Conservation (phyloP, 2,888 invertebrate genomes). For the Drosophila subquinaria region DNA sequence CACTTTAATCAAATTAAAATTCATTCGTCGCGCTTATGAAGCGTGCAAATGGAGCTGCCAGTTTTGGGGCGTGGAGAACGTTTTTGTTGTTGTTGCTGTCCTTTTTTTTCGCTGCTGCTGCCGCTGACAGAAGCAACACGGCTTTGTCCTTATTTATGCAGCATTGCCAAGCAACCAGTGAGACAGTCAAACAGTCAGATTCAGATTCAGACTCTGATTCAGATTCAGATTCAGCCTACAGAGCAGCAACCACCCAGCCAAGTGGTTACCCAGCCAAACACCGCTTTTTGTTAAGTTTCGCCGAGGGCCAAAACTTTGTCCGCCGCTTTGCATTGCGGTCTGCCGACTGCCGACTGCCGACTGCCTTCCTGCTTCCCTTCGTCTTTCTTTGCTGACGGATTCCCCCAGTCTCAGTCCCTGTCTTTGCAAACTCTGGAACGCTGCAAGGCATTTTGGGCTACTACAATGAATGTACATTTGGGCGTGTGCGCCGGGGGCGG, state of each 20-base stretch:
- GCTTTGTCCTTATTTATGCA: constrained; percentile 38
- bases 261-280: constrained; percentile 39
- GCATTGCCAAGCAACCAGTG: constrained; percentile 42
- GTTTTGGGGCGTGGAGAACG: constrained; percentile 13
- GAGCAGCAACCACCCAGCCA: constrained; percentile 44
- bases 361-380: constrained; percentile 7
- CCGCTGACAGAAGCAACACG: constrained; percentile 22
- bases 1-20: constrained; percentile 84
- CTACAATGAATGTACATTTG: constrained; percentile 67
- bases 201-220: constrained; percentile 9
- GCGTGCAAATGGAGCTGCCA: constrained; percentile 61
- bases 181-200: constrained; percentile 17
- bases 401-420: background rate
- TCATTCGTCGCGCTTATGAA: constrained; percentile 84
- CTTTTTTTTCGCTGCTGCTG: constrained; percentile 2
- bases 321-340: constrained; percentile 73
- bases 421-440: constrained; percentile 33
- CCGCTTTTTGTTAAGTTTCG: constrained; percentile 66
- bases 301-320: constrained; percentile 66
- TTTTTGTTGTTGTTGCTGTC: background rate
- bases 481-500: constrained; percentile 33
- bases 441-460: constrained; percentile 69
- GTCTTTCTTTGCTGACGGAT: constrained; percentile 4
- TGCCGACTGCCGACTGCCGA: constrained; percentile 25
- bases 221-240: constrained; percentile 31